A percentile compares a stretch with the other conserved stretches of the same genome.
phyloP scores from a whole-genome alignment of 1,140 invertebrate species.

The Stratiolaelaps scimitus region DNA sequence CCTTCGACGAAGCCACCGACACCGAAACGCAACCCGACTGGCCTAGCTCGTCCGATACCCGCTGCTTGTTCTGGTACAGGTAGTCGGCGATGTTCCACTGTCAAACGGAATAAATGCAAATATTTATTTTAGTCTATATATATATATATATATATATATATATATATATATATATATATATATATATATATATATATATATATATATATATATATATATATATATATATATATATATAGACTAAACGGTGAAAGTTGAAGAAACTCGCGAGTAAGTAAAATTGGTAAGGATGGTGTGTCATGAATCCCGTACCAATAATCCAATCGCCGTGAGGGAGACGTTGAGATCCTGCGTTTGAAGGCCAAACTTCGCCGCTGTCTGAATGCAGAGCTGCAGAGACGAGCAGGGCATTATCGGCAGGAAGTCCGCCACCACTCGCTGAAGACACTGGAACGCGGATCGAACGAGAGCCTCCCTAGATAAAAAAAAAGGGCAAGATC shows the following conservation, averaged over 20 bases:
- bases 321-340: slow-evolving; percentile 93
- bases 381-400: slow-evolving; percentile 75
- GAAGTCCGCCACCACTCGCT: slow-evolving; percentile 92
- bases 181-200: slow-evolving; percentile 27
- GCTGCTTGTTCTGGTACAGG: slow-evolving; percentile 83
- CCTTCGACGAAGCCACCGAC: slow-evolving; percentile 29
- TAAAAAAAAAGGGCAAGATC: slow-evolving; percentile 33
- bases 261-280: slow-evolving; percentile 14
- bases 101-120: slow-evolving; percentile 34
- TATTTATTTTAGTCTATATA: no score
- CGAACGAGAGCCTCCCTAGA: slow-evolving; percentile 74
- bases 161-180: no score
- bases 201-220: slow-evolving; percentile 25
- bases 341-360: slow-evolving; percentile 92
- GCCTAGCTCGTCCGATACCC: slow-evolving; percentile 49
- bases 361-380: slow-evolving; percentile 89
- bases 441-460: slow-evolving; percentile 87
- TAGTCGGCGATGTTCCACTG: slow-evolving; percentile 97
- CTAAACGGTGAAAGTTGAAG: slow-evolving; percentile 10
- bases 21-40: slow-evolving; percentile 29
- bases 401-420: slow-evolving; percentile 70
- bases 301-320: slow-evolving; percentile 88
- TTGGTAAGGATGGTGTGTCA: slow-evolving; percentile 37
- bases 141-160: no score
- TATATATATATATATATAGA: no score